Evolutionary conservation across 1,140 invertebrate genomes (phyloP), one percentile per base, ranked within the genome.

Genomic region (Drosophila orena): DNA sequence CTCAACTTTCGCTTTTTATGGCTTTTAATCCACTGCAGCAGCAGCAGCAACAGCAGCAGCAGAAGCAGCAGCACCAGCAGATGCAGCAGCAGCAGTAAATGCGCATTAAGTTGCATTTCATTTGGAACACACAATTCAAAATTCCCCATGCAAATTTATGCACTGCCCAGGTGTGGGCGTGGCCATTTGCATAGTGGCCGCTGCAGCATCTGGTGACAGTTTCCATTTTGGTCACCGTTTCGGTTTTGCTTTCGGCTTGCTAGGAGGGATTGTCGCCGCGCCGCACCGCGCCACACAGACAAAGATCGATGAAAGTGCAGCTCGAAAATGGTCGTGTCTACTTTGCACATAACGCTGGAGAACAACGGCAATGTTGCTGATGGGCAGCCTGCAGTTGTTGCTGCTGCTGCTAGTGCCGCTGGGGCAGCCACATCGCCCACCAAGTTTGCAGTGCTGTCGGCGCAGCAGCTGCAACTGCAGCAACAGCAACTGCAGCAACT

Each of bases 31-130:
- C 27, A 59, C 54, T 35, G 35, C 53, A 65, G 15, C 42, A 40
- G 10, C 37, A 72, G n/a, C 40, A 64, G 24, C 49, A 68, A 20
- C 62, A 77, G 37, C 42, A 55, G 17, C 57, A 69, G 20, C 42
- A 47, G 1, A 2, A 64, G 15, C 40, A 40, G 12, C 40, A n/a
- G n/a, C n/a, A n/a, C n/a, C n/a, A n/a, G n/a, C n/a, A n/a, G n/a
- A n/a, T n/a, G n/a, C 57, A 69, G 14, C 47, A 47, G 24, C 53
- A 56, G 24, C 40, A 44, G 47, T 55, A 71, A 84, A 89, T 89
- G 84, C 83, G 79, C 78, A 88, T 77, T 89, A 70, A 73, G 61
- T 50, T 90, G 79, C 80, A 88, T 90, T 79, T 79, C 56, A 68
- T 71, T 62, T 68, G 57, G 61, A 73, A 50, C 34, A 64, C 37